These are phyloP conservation scores for Pristionchus pacificus DNA, from an alignment of 1,140 invertebrate species.

Conservation along the genomic window DNA sequence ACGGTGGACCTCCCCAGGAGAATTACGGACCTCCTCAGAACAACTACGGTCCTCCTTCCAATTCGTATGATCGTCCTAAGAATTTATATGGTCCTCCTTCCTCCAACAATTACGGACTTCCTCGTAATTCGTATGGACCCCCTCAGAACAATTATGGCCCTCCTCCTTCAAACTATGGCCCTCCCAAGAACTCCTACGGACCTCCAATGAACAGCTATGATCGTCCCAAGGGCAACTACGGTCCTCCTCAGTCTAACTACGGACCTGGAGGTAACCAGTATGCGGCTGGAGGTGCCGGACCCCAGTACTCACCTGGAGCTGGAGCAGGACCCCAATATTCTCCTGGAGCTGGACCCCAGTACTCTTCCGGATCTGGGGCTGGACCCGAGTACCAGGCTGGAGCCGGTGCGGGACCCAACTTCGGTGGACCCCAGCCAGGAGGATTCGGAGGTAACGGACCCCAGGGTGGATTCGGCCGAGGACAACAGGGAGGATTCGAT, in stretches of 20 bases:
- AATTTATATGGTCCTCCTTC: background rate
- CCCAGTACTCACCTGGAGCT: background rate
- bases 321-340: background rate
- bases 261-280: too few relatives aligned
- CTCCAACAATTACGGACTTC: conserved; percentile 6
- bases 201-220: too few relatives aligned
- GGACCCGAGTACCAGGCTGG: conserved; percentile 1
- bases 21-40: conserved; percentile 15
- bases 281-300: too few relatives aligned
- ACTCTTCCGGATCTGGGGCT: background rate
- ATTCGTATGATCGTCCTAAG: too few relatives aligned
- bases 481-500: background rate
- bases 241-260: background rate
- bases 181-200: background rate
- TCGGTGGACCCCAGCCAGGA: conserved; percentile 5
- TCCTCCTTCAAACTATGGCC: background rate
- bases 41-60: conserved; percentile 9
- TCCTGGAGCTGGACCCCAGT: too few relatives aligned
- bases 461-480: background rate
- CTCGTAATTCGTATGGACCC: conserved; percentile 5
- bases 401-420: conserved; percentile 4
- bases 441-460: background rate
- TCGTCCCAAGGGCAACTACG: too few relatives aligned
- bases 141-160: conserved; percentile 1
- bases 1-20: too few relatives aligned